phyloP scores from a whole-genome alignment of 2,797 vertebrate species.

The Anas bahamensis region DNA sequence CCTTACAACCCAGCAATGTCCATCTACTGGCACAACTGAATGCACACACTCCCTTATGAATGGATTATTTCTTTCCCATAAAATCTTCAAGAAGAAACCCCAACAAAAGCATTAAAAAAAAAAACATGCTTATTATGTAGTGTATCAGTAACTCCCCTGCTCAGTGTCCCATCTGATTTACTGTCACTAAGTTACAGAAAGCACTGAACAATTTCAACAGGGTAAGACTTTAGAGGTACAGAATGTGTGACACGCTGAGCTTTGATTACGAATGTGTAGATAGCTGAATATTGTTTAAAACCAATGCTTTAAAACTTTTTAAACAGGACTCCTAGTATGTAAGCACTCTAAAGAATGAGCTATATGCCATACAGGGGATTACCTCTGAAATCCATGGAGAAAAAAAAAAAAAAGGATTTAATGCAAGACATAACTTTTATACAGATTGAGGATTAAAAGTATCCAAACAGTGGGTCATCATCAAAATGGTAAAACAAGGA shows the following conservation, averaged over 20 bases:
- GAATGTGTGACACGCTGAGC: not conserved
- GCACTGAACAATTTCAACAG: not conserved
- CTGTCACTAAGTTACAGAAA: not conserved
- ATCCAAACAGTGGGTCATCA: not conserved
- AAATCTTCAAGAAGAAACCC: not conserved
- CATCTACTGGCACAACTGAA: not conserved
- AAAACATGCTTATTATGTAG: not conserved
- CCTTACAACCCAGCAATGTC: not conserved
- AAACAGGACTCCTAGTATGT: not conserved
- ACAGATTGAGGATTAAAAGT: constrained; percentile 48
- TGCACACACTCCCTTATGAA: not conserved
- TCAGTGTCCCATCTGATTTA: not conserved
- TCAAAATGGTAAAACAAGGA: not conserved
- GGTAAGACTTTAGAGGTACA: not conserved
- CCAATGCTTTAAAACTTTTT: not conserved
- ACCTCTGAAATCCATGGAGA: constrained; percentile 13
- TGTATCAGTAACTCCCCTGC: not conserved
- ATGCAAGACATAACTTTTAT: constrained; percentile 44
- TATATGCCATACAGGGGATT: constrained; percentile 5
- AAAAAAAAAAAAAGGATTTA: constrained; percentile 17
- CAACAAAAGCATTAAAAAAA: not conserved
- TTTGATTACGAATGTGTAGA: not conserved
- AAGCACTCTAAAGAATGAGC: not conserved
- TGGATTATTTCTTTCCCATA: not conserved
- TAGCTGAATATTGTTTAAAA: not conserved